phyloP scores from a whole-genome alignment of 2,113 vertebrate species.

The Neogale vison region DNA sequence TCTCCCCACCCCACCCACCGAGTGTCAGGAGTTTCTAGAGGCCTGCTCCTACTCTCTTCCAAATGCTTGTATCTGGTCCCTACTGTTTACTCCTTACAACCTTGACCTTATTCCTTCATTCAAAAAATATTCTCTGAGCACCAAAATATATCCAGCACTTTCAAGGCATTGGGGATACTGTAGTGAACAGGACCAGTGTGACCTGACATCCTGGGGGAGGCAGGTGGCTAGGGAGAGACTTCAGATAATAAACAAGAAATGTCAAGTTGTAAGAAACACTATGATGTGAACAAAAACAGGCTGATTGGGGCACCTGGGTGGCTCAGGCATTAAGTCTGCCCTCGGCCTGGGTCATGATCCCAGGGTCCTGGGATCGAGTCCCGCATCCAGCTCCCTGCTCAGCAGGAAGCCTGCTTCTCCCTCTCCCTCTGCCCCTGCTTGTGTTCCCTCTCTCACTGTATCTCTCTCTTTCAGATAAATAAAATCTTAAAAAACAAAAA shows the following conservation, averaged over 20 bases:
- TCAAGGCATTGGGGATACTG: background rate
- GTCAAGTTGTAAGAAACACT: background rate
- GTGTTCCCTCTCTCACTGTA: too few relatives aligned
- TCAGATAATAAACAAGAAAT: background rate
- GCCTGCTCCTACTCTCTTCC: background rate
- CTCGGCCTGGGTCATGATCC: too few relatives aligned
- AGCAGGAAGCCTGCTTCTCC: too few relatives aligned
- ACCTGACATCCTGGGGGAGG: background rate
- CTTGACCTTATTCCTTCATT: background rate
- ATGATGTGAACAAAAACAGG: background rate
- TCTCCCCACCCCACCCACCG: background rate
- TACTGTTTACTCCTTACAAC: background rate
- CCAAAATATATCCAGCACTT: background rate
- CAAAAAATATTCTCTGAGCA: background rate
- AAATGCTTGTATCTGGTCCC: background rate
- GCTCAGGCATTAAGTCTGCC: too few relatives aligned
- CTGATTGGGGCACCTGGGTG: too few relatives aligned
- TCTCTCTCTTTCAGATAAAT: too few relatives aligned
- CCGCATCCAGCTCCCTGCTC: too few relatives aligned
- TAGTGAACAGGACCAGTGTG: background rate
- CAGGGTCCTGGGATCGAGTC: too few relatives aligned
- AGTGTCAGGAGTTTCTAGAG: background rate
- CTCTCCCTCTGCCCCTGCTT: too few relatives aligned
- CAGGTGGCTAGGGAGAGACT: background rate
- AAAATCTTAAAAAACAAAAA: too few relatives aligned